These are phyloP conservation scores for Steromphala cineraria DNA, from an alignment of 2,888 invertebrate species.

Conservation along the genomic window DNA sequence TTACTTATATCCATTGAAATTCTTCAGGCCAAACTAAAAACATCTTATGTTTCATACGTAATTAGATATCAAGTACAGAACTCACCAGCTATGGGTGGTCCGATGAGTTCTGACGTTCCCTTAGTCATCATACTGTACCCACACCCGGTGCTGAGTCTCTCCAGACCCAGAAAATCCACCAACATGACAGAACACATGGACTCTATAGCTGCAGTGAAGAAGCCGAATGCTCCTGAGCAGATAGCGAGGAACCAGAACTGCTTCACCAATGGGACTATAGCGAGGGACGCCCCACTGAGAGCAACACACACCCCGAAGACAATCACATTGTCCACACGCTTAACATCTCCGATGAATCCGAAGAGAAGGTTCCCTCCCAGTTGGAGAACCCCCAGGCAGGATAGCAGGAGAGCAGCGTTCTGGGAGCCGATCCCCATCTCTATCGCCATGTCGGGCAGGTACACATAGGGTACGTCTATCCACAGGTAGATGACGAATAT, in stretches of 20 bases:
- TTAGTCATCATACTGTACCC: conserved; percentile 91
- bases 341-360: not conserved
- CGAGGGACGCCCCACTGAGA: conserved; percentile 31
- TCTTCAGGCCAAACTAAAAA: too few relatives aligned
- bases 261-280: conserved; percentile 53
- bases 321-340: not conserved
- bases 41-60: too few relatives aligned
- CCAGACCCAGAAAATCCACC: conserved; percentile 90
- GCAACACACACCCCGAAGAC: not conserved
- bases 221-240: conserved; percentile 81
- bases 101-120: conserved; percentile 91
- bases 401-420: conserved; percentile 83
- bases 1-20: too few relatives aligned
- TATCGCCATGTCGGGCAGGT: conserved; percentile 86
- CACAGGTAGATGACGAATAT: conserved; percentile 89
- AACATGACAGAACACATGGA: conserved; percentile 88
- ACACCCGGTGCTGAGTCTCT: conserved; percentile 92
- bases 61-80: not conserved
- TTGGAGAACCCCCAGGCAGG: conserved; percentile 85
- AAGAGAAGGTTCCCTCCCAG: conserved; percentile 81
- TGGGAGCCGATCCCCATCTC: conserved; percentile 77
- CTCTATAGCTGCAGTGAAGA: conserved; percentile 93
- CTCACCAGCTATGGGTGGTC: conserved; percentile 90
- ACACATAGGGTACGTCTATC: conserved; percentile 94
- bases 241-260: conserved; percentile 46